Evolutionary conservation across 2,888 invertebrate species (phyloP).

Genomic region (Mongoloraphidia duomilia): DNA sequence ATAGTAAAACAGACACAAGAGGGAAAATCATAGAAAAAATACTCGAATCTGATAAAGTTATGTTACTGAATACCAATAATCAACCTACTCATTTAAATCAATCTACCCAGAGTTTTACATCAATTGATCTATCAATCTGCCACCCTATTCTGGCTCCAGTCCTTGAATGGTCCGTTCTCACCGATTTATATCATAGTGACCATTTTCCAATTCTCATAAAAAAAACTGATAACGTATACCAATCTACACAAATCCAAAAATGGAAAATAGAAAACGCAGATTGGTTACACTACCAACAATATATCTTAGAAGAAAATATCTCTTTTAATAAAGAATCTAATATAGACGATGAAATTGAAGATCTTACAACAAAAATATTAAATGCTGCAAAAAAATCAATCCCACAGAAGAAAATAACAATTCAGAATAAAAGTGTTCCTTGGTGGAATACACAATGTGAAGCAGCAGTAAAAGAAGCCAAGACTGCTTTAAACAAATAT

Average conservation of each 20-base stretch:
- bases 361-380: too few relatives aligned
- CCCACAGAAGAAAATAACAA: too few relatives aligned
- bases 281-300: too few relatives aligned
- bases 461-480: too few relatives aligned
- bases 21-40: conserved; percentile 7
- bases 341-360: too few relatives aligned
- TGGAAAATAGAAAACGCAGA: too few relatives aligned
- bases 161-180: conserved; percentile 1
- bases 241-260: not conserved
- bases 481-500: too few relatives aligned
- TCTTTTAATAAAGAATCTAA: too few relatives aligned
- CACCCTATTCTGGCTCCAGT: not conserved
- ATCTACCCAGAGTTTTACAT: not conserved
- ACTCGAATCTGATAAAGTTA: not conserved
- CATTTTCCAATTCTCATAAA: conserved; percentile 3
- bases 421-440: not conserved
- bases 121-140: conserved; percentile 3
- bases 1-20: not conserved
- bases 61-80: conserved; percentile 3
- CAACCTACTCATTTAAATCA: not conserved
- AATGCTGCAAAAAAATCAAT: too few relatives aligned
- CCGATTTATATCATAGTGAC: conserved; percentile 5
- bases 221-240: too few relatives aligned
- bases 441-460: too few relatives aligned
- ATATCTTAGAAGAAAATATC: too few relatives aligned